These are phyloP conservation scores for Drosophila murphyi DNA, from an alignment of 1,140 invertebrate species.

Conservation along the genomic window DNA sequence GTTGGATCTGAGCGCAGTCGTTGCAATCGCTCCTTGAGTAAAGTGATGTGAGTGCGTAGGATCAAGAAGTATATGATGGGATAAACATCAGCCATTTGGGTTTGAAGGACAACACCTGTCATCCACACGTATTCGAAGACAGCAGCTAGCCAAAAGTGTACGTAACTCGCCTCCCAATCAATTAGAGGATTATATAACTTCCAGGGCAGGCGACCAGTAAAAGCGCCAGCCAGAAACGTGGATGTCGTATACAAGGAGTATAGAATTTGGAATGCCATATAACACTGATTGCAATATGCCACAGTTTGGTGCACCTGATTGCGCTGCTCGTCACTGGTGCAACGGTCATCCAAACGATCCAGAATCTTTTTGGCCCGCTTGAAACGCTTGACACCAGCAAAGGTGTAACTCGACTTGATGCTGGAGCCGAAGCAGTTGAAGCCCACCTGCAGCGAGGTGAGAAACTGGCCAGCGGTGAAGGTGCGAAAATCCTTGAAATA, in stretches of 20 bases:
- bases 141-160: constrained; percentile 24
- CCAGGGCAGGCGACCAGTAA: constrained; percentile 42
- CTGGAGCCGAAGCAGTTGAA: constrained; percentile 50
- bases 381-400: constrained; percentile 30
- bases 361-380: constrained; percentile 35
- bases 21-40: constrained; percentile 41
- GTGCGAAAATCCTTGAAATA: constrained; percentile 37
- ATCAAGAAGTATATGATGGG: constrained; percentile 48
- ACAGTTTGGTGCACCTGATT: constrained; percentile 28
- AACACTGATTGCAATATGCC: constrained; percentile 30
- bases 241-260: constrained; percentile 27
- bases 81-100: constrained; percentile 53
- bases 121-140: constrained; percentile 31
- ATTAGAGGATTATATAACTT: constrained; percentile 57
- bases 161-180: constrained; percentile 9
- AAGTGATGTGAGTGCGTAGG: constrained; percentile 38
- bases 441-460: constrained; percentile 53
- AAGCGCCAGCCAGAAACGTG: constrained; percentile 16
- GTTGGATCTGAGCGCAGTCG: constrained; percentile 23
- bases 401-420: constrained; percentile 39
- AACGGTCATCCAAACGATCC: constrained; percentile 52
- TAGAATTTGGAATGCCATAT: constrained; percentile 31
- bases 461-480: constrained; percentile 54
- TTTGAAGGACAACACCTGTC: constrained; percentile 36
- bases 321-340: constrained; percentile 9